A percentile compares a stretch with the other conserved stretches of the same genome.
Conservation (phyloP, 2,888 invertebrate species). For the Scotopteryx bipunctaria region DNA sequence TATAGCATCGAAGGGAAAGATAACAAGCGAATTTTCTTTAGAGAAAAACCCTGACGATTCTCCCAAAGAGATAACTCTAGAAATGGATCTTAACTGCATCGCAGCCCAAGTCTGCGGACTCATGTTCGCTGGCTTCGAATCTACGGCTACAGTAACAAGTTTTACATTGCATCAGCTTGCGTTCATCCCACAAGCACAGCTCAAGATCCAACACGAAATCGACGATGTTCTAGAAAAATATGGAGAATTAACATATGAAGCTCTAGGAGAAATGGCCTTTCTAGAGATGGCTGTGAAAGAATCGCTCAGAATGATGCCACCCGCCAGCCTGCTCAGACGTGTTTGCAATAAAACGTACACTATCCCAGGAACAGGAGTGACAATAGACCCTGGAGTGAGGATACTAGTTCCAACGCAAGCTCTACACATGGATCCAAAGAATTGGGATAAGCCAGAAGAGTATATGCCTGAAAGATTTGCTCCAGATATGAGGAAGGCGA, state of each 20-base stretch:
- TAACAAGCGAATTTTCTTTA: slow-evolving; percentile 25
- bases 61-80: too few relatives aligned
- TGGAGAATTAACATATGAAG: slow-evolving; percentile 42
- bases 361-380: slow-evolving; percentile 41
- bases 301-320: slow-evolving; percentile 45
- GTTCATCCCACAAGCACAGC: slow-evolving; percentile 51
- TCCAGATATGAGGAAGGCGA: slow-evolving; percentile 25
- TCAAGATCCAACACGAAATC: slow-evolving; percentile 52
- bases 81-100: slow-evolving; percentile 28
- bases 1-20: too few relatives aligned
- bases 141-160: slow-evolving; percentile 48
- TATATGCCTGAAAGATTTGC: slow-evolving; percentile 48
- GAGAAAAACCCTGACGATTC: slow-evolving; percentile 4
- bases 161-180: slow-evolving; percentile 49
- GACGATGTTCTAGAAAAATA: slow-evolving; percentile 44
- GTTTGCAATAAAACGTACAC: slow-evolving; percentile 40
- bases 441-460: slow-evolving; percentile 45
- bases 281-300: slow-evolving; percentile 46
- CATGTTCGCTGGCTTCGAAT: slow-evolving; percentile 47
- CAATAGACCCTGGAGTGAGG: slow-evolving; percentile 45
- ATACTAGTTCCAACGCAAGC: slow-evolving; percentile 47
- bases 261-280: slow-evolving; percentile 41
- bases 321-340: slow-evolving; percentile 38
- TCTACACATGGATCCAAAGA: slow-evolving; percentile 45
- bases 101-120: slow-evolving; percentile 46